phyloP scores from a whole-genome alignment of 53 echinoderm and acorn worm genomes.

The Mesocentrotus franciscanus region DNA sequence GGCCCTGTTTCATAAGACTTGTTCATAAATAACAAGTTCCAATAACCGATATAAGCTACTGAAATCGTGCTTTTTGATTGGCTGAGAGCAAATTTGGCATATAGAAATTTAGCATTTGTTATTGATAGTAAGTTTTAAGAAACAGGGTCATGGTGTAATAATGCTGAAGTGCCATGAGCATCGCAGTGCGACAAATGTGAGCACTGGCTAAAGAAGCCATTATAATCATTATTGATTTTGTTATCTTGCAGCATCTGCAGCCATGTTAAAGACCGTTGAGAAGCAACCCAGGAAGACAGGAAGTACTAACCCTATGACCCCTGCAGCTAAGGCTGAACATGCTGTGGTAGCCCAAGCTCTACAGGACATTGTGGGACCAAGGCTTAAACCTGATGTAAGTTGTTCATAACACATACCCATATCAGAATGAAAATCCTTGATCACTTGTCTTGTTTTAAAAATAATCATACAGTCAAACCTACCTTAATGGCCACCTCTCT shows the following conservation, averaged over 20 bases:
- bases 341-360: conserved; percentile 96
- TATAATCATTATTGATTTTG: neutral
- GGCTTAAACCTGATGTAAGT: conserved; percentile 96
- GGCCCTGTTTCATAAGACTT: too few species aligned
- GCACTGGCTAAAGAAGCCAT: too few species aligned
- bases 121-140: too few species aligned
- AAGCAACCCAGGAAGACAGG: conserved; percentile 83
- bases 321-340: conserved; percentile 95
- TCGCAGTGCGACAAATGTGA: too few species aligned
- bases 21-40: too few species aligned
- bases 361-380: conserved; percentile 93
- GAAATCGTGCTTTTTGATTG: too few species aligned
- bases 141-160: too few species aligned
- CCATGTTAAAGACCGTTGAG: conserved; percentile 93
- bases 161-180: too few species aligned
- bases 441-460: neutral
- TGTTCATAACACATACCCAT: neutral
- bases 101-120: too few species aligned
- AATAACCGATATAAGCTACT: too few species aligned
- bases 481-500: neutral
- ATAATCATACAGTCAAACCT: neutral
- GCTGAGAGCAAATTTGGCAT: too few species aligned
- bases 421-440: neutral
- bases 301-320: conserved; percentile 89
- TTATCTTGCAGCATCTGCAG: conserved; percentile 77